Evolutionary conservation across 2,797 vertebrate genomes (phyloP), one percentile per base, ranked within the genome.

Genomic region (Meriones psammophilus): DNA sequence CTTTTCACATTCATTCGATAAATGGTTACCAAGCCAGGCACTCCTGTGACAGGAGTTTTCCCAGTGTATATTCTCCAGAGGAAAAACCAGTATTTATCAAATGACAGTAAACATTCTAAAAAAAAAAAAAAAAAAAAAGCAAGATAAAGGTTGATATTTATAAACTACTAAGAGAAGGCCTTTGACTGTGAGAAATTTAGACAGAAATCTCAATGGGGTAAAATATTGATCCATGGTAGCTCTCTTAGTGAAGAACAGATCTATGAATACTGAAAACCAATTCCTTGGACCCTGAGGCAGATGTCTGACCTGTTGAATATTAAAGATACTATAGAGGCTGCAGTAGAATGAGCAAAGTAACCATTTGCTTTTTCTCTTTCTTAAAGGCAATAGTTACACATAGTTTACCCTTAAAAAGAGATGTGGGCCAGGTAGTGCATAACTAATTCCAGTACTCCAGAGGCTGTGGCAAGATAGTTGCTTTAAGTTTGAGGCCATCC

Each of bases 41-140:
- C 42, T 88, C 50, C 50, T 50, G 50, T 50, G 50, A 42, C 50
- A 28, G 66, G 30, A 26, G 15, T 73, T 68, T 17, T 73, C 20
- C 30, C 56, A 58, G 56, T 58, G 56, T 58, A 17, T 58, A 58
- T 58, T 88, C 36, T 91, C 20, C 7, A 66, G 24, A 33, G 20
- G 24, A 95, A 36, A 95, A 8, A 73, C 5, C 92, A 96, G 36
- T 73, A 84, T 92, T 81, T 92, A 15, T 85, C 60, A 80, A 39
- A 54, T 89, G 54, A 24, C 87, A 9, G 20, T 85, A 77, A 85
- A 66, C 92, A 50, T 30, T 85, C 54, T 90, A 64, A 24, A 88
- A 94, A 28, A 95, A 15, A 94, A 93, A 64, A 24, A 88, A 94
- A 28, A 95, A 15, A 94, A 93, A 92, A 68, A 68, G 14, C 26